Percentiles rank a stretch among this genome's conserved stretches.
phyloP scores from a whole-genome alignment of 2,888 invertebrate species.

The Unio pictorum region DNA sequence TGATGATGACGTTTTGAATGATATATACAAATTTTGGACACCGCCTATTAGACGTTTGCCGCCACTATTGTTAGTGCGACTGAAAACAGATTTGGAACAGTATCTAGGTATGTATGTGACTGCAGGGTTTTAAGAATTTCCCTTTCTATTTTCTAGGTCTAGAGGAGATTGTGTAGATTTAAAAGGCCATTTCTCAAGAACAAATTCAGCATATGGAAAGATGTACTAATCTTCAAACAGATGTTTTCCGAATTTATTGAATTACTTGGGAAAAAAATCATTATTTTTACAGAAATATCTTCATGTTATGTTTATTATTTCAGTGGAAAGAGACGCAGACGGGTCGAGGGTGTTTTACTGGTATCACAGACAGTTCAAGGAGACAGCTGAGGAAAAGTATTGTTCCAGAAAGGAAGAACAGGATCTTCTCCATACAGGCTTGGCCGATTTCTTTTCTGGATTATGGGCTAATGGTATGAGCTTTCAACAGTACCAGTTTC shows the following conservation, averaged over 20 bases:
- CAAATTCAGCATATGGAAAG: no score
- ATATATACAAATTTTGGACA: conserved; percentile 63
- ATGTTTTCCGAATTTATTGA: no score
- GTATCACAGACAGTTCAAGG: conserved; percentile 62
- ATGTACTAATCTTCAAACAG: no score
- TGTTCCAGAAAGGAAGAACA: conserved; percentile 18
- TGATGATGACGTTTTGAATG: conserved; percentile 63
- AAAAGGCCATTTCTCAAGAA: no score
- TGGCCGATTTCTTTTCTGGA: conserved; percentile 54
- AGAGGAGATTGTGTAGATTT: no score
- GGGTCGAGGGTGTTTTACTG: conserved; percentile 51
- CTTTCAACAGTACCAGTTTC: no score
- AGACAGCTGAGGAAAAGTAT: conserved; percentile 48
- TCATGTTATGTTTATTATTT: background rate
- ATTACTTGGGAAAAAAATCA: no score
- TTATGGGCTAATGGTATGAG: conserved; percentile 44
- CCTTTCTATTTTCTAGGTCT: background rate
- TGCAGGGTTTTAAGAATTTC: background rate
- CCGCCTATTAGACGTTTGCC: conserved; percentile 65
- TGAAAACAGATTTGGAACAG: conserved; percentile 56
- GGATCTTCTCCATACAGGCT: conserved; percentile 22
- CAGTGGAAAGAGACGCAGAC: conserved; percentile 48
- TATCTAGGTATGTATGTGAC: conserved; percentile 49
- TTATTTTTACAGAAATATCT: no score
- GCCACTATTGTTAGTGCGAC: conserved; percentile 60